phyloP scores from a whole-genome alignment of 2,797 vertebrate genomes.

The Danio albolineatus region DNA sequence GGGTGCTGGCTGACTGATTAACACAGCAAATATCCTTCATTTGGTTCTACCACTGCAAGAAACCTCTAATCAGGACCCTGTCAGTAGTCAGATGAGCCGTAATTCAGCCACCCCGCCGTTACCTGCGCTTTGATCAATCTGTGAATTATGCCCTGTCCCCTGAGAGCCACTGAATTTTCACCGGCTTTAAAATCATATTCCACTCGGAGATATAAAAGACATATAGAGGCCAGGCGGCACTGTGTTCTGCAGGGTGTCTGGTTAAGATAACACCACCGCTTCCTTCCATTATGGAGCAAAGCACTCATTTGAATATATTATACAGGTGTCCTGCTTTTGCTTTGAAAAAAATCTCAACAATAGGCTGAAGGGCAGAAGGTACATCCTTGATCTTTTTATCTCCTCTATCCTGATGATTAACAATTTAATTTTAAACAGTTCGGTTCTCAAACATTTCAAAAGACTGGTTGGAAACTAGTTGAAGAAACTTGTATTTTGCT shows the following conservation, averaged over 20 bases:
- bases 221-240: constrained; percentile 40
- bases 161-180: constrained; percentile 47
- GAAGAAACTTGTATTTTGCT: constrained; percentile 13
- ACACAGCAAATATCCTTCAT: constrained; percentile 53
- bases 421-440: constrained; percentile 11
- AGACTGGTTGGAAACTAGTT: background rate
- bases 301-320: constrained; percentile 50
- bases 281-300: constrained; percentile 30
- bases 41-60: constrained; percentile 33
- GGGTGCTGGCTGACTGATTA: constrained; percentile 53
- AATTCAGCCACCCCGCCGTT: constrained; percentile 50
- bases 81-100: constrained; percentile 53
- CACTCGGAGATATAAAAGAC: constrained; percentile 53
- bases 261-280: constrained; percentile 36
- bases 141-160: constrained; percentile 59
- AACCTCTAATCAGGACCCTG: constrained; percentile 51
- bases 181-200: constrained; percentile 52
- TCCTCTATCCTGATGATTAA: constrained; percentile 35
- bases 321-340: constrained; percentile 47
- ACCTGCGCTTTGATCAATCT: constrained; percentile 57
- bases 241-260: constrained; percentile 40
- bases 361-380: constrained; percentile 42
- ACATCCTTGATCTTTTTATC: constrained; percentile 39
- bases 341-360: background rate
- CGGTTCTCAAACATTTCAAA: background rate